These are phyloP conservation scores for Dolichallabes microphthalmus DNA, from an alignment of 2,113 vertebrate species.

Conservation along the genomic window DNA sequence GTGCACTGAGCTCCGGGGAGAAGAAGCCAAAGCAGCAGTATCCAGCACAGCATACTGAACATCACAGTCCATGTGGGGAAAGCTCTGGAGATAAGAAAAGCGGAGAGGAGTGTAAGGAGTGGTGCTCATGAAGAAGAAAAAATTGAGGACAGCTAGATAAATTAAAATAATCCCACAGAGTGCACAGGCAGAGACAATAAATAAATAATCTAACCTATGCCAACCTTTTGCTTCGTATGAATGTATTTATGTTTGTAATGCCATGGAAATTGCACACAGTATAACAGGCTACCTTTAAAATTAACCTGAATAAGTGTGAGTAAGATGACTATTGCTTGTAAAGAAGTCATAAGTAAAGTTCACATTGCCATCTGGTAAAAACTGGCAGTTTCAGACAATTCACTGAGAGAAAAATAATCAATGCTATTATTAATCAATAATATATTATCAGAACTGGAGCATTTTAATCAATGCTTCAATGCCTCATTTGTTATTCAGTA, in stretches of 20 bases:
- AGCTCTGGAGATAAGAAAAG: conserved; percentile 86
- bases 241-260: neutral
- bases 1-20: conserved; percentile 76
- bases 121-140: conserved; percentile 40
- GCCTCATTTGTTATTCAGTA: neutral
- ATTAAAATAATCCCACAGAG: neutral
- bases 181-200: neutral
- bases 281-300: neutral
- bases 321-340: neutral
- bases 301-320: neutral
- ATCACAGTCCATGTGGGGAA: conserved; percentile 83
- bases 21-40: conserved; percentile 84
- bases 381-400: neutral
- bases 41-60: conserved; percentile 93
- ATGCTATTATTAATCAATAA: too few species aligned
- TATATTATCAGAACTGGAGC: too few species aligned
- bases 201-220: neutral
- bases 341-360: neutral
- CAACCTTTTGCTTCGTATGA: neutral
- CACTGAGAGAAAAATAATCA: neutral
- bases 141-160: neutral
- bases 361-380: neutral
- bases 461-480: neutral
- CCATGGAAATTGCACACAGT: neutral
- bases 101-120: conserved; percentile 68